Percentiles rank a stretch among this genome's conserved stretches.
Evolutionary conservation across 2,797 vertebrate genomes (phyloP).

Genomic region (Catostomus latipinnis): DNA sequence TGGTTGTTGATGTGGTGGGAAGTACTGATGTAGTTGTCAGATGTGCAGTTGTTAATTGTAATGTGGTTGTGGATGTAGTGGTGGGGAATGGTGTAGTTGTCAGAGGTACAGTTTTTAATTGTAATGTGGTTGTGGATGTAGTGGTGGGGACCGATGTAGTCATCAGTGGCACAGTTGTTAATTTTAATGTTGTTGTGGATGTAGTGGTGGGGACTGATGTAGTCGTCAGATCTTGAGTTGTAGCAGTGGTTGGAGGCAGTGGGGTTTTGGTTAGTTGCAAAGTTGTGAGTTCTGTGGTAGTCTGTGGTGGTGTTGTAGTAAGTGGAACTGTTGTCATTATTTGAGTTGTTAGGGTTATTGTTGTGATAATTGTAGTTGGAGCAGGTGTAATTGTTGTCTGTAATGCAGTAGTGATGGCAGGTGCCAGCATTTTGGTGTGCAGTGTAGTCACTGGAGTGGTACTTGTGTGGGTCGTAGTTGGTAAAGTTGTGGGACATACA

Average conservation of each 20-base stretch:
- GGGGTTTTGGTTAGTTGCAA: no score
- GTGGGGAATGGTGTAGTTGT: background rate
- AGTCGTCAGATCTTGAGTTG: background rate
- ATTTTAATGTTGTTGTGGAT: background rate
- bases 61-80: background rate
- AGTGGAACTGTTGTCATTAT: background rate
- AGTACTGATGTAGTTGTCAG: rapidly evolving
- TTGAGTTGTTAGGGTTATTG: background rate
- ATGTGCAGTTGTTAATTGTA: background rate
- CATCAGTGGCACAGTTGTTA: background rate
- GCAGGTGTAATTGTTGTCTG: background rate
- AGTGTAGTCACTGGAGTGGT: conserved; percentile 17
- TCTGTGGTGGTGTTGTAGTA: background rate
- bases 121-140: conserved; percentile 4
- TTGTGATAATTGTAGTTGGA: background rate
- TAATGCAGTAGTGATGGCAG: background rate
- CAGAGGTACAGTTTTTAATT: background rate
- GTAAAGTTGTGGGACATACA: conserved; percentile 67
- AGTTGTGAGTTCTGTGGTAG: background rate
- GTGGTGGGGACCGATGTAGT: conserved; percentile 39
- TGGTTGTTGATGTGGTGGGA: background rate
- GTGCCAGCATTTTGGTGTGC: background rate
- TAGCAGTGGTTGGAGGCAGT: no score
- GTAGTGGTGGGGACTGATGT: conserved; percentile 21
- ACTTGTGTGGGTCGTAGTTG: conserved; percentile 35